Evolutionary conservation across 2,797 vertebrate genomes (phyloP).

Genomic region (Molossus molossus): DNA sequence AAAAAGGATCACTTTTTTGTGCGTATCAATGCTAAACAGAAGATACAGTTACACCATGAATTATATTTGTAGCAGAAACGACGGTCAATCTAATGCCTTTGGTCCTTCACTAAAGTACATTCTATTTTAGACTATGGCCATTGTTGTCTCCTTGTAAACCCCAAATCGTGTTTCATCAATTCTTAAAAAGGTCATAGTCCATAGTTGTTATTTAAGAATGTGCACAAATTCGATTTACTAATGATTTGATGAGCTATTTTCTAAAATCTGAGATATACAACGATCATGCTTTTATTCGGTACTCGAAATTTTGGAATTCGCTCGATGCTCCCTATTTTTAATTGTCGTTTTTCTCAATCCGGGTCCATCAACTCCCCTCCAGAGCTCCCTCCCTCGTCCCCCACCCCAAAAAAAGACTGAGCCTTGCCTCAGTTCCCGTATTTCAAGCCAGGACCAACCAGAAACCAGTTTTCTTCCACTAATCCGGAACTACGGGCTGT

Average conservation of each 20-base stretch:
- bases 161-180: conserved; percentile 59
- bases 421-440: conserved; percentile 86
- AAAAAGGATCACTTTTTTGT: conserved; percentile 72
- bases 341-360: conserved; percentile 50
- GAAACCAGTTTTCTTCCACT: conserved; percentile 78
- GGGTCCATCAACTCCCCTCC: conserved; percentile 58
- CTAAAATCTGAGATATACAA: conserved; percentile 64
- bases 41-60: conserved; percentile 51
- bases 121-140: conserved; percentile 68
- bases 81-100: conserved; percentile 25
- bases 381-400: not conserved
- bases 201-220: conserved; percentile 55
- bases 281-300: conserved; percentile 64
- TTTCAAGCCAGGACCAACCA: conserved; percentile 90
- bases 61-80: conserved; percentile 60
- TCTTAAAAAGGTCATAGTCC: conserved; percentile 70
- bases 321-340: conserved; percentile 71
- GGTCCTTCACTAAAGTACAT: conserved; percentile 70
- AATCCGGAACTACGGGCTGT: conserved; percentile 83
- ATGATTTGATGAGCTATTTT: conserved; percentile 71
- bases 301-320: conserved; percentile 70
- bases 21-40: conserved; percentile 53
- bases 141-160: conserved; percentile 60
- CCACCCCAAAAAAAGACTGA: conserved; percentile 47
- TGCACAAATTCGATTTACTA: conserved; percentile 51